Evolutionary conservation across 2,113 vertebrate species (phyloP).

Genomic region (Pachypanchax playfairii): DNA sequence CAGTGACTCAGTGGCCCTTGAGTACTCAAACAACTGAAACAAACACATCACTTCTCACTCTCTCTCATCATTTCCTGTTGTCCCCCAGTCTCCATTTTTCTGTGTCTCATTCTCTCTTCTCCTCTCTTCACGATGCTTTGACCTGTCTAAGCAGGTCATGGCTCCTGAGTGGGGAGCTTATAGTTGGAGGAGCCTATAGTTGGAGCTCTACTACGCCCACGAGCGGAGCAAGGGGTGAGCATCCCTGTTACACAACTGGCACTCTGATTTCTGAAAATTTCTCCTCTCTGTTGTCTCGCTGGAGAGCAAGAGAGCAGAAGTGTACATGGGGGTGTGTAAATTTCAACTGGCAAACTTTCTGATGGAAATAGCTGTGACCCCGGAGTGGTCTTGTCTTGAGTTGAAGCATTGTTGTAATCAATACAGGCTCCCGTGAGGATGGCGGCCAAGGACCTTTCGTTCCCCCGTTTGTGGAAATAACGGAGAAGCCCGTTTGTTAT

Average conservation of each 20-base stretch:
- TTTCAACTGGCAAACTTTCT: conserved; percentile 84
- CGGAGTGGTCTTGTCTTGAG: conserved; percentile 78
- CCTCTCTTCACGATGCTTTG: conserved; percentile 67
- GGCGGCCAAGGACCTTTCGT: conserved; percentile 80
- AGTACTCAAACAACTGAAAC: conserved; percentile 58
- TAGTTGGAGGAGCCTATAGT: conserved; percentile 78
- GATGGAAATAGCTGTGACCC: conserved; percentile 83
- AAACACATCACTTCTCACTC: conserved; percentile 60
- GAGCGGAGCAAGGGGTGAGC: conserved; percentile 79
- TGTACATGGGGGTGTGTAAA: conserved; percentile 75
- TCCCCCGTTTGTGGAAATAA: conserved; percentile 82
- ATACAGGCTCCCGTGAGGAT: conserved; percentile 79
- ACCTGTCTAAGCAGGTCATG: conserved; percentile 79
- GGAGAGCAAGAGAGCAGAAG: conserved; percentile 69
- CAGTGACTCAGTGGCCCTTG: conserved; percentile 71
- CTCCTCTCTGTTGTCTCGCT: conserved; percentile 70
- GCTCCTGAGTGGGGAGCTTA: conserved; percentile 72
- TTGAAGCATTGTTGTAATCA: conserved; percentile 84
- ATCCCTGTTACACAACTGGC: conserved; percentile 78
- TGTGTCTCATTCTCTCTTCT: conserved; percentile 34
- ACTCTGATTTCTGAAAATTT: conserved; percentile 76
- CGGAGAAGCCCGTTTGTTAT: conserved; percentile 82
- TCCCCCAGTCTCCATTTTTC: conserved; percentile 47
- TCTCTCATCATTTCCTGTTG: conserved; percentile 60
- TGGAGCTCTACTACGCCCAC: conserved; percentile 79